Evolutionary conservation across 2,113 vertebrate genomes (phyloP), one percentile per base, ranked within the genome.

Genomic region (Osmerus eperlanus): DNA sequence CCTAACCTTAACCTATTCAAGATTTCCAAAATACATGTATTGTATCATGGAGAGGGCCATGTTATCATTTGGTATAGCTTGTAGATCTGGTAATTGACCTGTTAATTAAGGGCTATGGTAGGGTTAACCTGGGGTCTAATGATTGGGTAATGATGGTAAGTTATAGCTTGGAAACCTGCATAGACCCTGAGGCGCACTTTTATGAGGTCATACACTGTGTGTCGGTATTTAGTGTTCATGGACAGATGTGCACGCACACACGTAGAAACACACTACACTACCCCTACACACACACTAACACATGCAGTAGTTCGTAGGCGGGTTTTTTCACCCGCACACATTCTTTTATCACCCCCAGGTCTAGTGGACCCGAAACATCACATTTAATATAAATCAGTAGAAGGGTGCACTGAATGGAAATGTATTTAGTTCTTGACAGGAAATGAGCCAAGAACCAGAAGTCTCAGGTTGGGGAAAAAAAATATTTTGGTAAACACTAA

Each of bases 121-220:
- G 23, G 66, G 63, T 41, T 32, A 65, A 16, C 2, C 41, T 47
- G 41, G 41, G 41, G 41, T 47, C 41, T 47, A 47, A 47, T 47
- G 41, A 47, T 47, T 29, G 25, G 70, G 70, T 77, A 80, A 52
- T 78, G 68, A 77, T 1, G 25, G 60, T 77, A 75, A 85, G 59
- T 84, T 85, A 86, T 65, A 66, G 47, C 67, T 64, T 18, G 66
- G 54, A 79, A 78, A 74, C 73, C 64, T 68, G 67, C 41, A 47
- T 69, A 83, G 66, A 73, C 81, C 83, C 81, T 68, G 76, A 82
- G 85, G 79, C 83, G 67, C 8, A 65, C 65, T 73, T 88, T 87
- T 84, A 84, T 79, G 80, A 71, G 84, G 79, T 86, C 79, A 82
- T 70, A 75, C 55, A 79, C 62, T 87, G 78, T 77, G 74, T 76